These are phyloP conservation scores for Carcina quercana DNA, from an alignment of 2,888 invertebrate species.

Conservation along the genomic window DNA sequence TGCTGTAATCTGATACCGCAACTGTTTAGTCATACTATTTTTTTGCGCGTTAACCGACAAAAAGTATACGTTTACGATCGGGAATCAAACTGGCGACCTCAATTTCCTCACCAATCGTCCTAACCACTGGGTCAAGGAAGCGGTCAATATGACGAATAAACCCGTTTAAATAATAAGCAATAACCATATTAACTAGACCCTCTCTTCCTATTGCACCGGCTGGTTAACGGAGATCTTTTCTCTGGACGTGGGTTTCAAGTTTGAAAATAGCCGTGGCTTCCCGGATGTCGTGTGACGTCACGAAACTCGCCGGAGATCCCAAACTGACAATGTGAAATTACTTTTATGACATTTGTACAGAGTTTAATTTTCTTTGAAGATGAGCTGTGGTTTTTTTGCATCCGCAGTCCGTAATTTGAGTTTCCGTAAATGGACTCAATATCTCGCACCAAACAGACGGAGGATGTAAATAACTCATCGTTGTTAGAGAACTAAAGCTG, in stretches of 20 bases:
- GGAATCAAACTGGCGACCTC: slow-evolving; percentile 6
- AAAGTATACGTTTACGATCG: too few species aligned
- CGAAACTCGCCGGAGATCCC: slow-evolving; percentile 50
- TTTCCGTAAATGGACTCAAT: too few species aligned
- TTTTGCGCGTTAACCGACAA: too few species aligned
- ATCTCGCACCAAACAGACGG: too few species aligned
- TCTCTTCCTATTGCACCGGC: slow-evolving; percentile 1
- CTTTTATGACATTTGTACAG: slow-evolving; percentile 28
- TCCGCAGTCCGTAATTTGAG: not conserved
- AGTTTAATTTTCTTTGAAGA: slow-evolving; percentile 23
- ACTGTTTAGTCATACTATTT: too few species aligned
- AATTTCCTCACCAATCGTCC: slow-evolving; percentile 3
- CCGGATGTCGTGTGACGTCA: slow-evolving; percentile 67
- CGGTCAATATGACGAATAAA: slow-evolving; percentile 8
- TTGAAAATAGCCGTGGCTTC: slow-evolving; percentile 63
- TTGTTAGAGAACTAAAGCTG: too few species aligned
- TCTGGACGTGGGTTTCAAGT: slow-evolving; percentile 22
- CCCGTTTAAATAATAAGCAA: slow-evolving; percentile 13
- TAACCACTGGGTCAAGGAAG: slow-evolving; percentile 11
- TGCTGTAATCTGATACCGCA: too few species aligned
- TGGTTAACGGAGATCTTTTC: slow-evolving; percentile 2
- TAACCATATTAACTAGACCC: slow-evolving; percentile 23
- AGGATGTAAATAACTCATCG: too few species aligned
- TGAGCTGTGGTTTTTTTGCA: not conserved
- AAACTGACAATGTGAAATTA: slow-evolving; percentile 35